A percentile compares a stretch with the other conserved stretches of the same genome.
Evolutionary conservation across 2,888 invertebrate genomes (phyloP).

Genomic region (Ophion ventricosus): DNA sequence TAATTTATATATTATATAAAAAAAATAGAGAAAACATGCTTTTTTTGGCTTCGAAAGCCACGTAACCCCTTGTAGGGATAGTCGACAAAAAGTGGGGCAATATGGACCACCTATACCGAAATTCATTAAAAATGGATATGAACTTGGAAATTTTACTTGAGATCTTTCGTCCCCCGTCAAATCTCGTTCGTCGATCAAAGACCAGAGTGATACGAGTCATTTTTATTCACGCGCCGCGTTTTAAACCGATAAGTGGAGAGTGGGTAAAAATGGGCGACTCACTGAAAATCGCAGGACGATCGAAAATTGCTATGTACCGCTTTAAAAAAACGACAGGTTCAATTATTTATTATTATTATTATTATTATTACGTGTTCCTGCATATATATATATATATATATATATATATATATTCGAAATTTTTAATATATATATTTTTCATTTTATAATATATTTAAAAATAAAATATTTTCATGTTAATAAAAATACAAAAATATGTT

Average conservation of each 20-base stretch:
- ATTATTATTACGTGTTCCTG: no score
- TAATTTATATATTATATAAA: no score
- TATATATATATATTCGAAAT: no score
- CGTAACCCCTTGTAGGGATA: no score
- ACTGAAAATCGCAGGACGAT: neutral
- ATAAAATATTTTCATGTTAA: no score
- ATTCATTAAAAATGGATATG: neutral
- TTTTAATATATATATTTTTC: no score
- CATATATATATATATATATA: no score
- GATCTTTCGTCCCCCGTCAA: neutral
- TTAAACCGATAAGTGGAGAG: neutral
- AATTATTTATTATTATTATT: no score
- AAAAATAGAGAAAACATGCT: no score
- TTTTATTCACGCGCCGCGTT: neutral
- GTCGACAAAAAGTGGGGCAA: neutral
- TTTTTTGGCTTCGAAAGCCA: no score
- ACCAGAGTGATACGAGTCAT: neutral
- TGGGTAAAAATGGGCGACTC: slow-evolving; percentile 1
- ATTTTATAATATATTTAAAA: no score
- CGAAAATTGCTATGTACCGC: neutral
- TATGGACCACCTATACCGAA: neutral
- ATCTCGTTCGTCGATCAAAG: neutral
- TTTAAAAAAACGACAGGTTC: neutral
- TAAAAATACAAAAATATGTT: no score
- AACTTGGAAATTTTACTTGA: neutral